Percentiles rank a stretch among this genome's conserved stretches.
These are phyloP conservation scores for Micropoecilia bifurca DNA, from an alignment of 2,797 vertebrate species.

Conservation along the genomic window DNA sequence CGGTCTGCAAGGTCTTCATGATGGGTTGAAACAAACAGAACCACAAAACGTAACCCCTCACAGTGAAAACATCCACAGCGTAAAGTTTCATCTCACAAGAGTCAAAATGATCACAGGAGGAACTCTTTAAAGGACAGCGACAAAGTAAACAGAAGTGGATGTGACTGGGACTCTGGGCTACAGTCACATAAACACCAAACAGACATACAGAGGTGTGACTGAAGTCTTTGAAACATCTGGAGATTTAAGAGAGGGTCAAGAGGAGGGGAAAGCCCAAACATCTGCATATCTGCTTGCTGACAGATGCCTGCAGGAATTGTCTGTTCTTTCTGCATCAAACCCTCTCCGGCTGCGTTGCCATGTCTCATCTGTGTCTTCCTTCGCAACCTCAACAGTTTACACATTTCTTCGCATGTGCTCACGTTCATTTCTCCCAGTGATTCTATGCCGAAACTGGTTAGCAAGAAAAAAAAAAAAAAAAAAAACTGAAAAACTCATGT, in stretches of 20 bases:
- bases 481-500: not conserved
- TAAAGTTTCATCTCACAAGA: conserved; percentile 46
- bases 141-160: conserved; percentile 58
- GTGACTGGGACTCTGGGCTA: conserved; percentile 66
- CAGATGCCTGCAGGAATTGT: conserved; percentile 78
- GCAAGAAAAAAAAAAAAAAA: not conserved
- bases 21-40: conserved; percentile 23
- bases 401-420: conserved; percentile 40
- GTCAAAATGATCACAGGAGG: conserved; percentile 48
- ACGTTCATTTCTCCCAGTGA: conserved; percentile 27
- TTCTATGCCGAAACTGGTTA: conserved; percentile 21
- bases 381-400: conserved; percentile 47
- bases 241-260: conserved; percentile 42
- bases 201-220: conserved; percentile 66
- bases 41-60: not conserved
- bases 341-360: conserved; percentile 38
- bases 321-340: conserved; percentile 71
- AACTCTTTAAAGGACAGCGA: conserved; percentile 65
- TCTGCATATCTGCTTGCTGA: conserved; percentile 79
- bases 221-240: conserved; percentile 68
- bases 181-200: conserved; percentile 67
- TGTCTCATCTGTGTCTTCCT: conserved; percentile 45
- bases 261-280: conserved; percentile 38
- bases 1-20: conserved; percentile 13
- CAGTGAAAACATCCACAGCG: not conserved